These are phyloP conservation scores for Pyxicephalus adspersus DNA, from an alignment of 2,113 vertebrate genomes.

Conservation along the genomic window DNA sequence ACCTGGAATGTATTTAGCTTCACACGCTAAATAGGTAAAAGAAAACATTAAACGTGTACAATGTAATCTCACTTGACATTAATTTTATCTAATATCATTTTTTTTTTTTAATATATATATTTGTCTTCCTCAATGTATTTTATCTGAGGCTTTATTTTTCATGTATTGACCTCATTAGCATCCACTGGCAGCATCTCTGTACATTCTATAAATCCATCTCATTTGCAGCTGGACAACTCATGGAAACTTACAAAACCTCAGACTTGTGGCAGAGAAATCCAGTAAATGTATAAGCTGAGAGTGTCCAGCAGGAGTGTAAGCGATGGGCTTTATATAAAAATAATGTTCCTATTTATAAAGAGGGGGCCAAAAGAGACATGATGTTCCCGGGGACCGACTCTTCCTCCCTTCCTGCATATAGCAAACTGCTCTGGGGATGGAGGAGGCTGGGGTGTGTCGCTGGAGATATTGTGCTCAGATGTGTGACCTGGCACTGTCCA, in stretches of 20 bases:
- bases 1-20: too few species aligned
- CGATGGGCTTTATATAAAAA: conserved; percentile 37
- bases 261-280: background rate
- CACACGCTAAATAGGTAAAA: too few species aligned
- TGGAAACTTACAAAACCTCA: conserved; percentile 3
- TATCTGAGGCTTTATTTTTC: too few species aligned
- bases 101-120: too few species aligned
- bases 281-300: conserved; percentile 12
- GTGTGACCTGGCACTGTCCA: conserved; percentile 77
- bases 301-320: background rate
- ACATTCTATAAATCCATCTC: too few species aligned
- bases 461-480: conserved; percentile 83
- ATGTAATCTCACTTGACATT: too few species aligned
- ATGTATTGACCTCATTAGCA: too few species aligned
- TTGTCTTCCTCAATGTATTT: too few species aligned
- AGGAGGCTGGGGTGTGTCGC: conserved; percentile 68
- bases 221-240: background rate
- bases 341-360: conserved; percentile 45
- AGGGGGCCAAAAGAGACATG: background rate
- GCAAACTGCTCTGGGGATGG: conserved; percentile 39
- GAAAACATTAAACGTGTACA: too few species aligned
- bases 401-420: conserved; percentile 45
- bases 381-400: conserved; percentile 38
- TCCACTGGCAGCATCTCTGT: too few species aligned
- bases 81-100: too few species aligned